Evolutionary conservation across 92 coral and sea anemone genomes (phyloP), one percentile per base, ranked within the genome.

Genomic region (Meandrina meandrites): DNA sequence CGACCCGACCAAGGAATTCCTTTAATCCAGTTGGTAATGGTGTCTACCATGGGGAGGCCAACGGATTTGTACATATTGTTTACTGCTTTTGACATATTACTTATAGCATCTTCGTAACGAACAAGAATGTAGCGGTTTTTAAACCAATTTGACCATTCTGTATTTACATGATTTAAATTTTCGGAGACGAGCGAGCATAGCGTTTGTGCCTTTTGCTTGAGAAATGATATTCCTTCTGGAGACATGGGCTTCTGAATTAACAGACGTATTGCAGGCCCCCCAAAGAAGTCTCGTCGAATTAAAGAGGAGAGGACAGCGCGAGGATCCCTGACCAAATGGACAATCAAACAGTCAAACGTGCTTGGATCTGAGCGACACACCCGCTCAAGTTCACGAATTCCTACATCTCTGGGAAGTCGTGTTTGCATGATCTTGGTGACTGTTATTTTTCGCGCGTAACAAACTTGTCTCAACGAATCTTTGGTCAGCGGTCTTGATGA

Each of bases 91-190:
- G 54, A 28, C 56, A 76, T 17, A 76, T 37, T 76, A 32, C 14
- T 51, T 19, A 42, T 36, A 18, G 19, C 54, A 36, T 76, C 80
- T 51, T 76, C 80, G 5, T 76, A 76, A 42, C 80, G 80, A 40
- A 21, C n/a, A 4, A 42, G 54, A 27, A 76, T 76, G 19, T 76
- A 76, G 54, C 57, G 60, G 58, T 50, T 21, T 18, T 42, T 51
- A 1, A 76, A 76, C 80, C 80, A 76, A 10, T 76, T 30, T 45
- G 80, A 51, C 80, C 31, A 76, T 45, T 76, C 42, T 34, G 13
- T 32, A 2, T 70, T 32, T 4, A 70, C 75, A 8, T 70, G 21
- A 2, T 32, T 22, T 18, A 70, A 70, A 34, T 70, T 70, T 24
- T 64, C 69, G 9, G 31, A 64, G 69, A 64, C 69, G 1, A 64